Base-by-base conservation (phyloP, 2,888 invertebrate genomes). In the Coecobrya sp. region DNA sequence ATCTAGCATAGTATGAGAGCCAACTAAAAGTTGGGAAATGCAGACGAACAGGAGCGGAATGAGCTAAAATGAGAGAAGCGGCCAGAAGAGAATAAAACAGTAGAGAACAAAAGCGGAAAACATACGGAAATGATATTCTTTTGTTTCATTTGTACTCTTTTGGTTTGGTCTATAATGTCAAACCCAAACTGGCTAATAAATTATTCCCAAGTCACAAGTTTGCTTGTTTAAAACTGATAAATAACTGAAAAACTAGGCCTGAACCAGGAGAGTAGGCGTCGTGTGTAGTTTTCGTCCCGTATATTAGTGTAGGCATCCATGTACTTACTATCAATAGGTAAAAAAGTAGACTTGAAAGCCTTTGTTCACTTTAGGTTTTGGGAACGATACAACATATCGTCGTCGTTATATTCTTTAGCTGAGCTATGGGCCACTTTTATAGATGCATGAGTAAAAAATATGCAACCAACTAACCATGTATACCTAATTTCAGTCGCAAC, bases 111-210 rank as follows among this genome's bases (percentile, higher is more conserved):
- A 79, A 81, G 88, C 79, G 88, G 88, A 88, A 88, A 88, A 59
- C 88, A 81, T 88, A 88, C 65, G 88, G 88, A 88, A 88, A 88
- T 88, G 88, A 88, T 88, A 88, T 88, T 81, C 88, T 88, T 88
- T 88, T 88, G 88, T 88, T 88, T 88, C 88, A 81, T 79, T 88
- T 88, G 81, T 88, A 65, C 88, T 79, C 88, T 81, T 88, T 73
- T 55, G 52, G 27, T 81, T 88, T 49, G 81, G 81, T 88, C 88
- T 88, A 88, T 88, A 88, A 88, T 88, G 88, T 88, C 88, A 88
- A 88, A 88, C 81, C 88, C 88, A 88, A 88, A 88, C 88, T 88
- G 88, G 65, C 88, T 88, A 88, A 88, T 88, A 88, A 88, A 88
- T 88, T 88, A 88, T 88, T 88, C 88, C 88, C 79, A 65, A 88